These are phyloP conservation scores for Heterocephalus glaber DNA, from an alignment of 2,113 vertebrate genomes.

Conservation along the genomic window DNA sequence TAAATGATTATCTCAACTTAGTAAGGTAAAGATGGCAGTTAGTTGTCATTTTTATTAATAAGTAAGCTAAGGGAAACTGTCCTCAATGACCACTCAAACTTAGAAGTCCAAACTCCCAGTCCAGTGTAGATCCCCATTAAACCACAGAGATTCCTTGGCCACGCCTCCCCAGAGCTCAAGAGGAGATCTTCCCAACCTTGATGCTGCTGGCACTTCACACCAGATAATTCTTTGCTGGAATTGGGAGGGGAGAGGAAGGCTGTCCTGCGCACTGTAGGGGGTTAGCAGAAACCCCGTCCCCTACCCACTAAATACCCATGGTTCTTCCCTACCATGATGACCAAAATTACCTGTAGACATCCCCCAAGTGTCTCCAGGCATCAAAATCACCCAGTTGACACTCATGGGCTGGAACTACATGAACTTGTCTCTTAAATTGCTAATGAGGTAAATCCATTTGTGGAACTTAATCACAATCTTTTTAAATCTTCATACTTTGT, in stretches of 20 bases:
- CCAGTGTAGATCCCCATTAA: background rate
- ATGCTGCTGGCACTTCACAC: background rate
- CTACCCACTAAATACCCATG: background rate
- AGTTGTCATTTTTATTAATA: background rate
- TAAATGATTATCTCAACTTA: background rate
- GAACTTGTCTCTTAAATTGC: constrained; percentile 14
- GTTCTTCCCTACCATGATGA: background rate
- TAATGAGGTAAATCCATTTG: background rate
- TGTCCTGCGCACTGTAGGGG: background rate
- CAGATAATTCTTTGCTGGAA: background rate
- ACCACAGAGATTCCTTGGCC: background rate
- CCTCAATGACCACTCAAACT: background rate
- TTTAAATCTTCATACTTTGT: background rate
- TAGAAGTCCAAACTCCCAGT: background rate
- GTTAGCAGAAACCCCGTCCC: background rate
- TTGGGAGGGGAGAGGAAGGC: too few species aligned
- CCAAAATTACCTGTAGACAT: background rate
- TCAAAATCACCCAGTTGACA: background rate
- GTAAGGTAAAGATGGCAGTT: background rate
- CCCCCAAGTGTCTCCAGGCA: background rate
- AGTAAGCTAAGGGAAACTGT: background rate
- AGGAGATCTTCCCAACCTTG: background rate
- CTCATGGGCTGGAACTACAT: background rate
- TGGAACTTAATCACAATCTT: background rate
- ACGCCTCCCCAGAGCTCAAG: fast-evolving